phyloP scores from a whole-genome alignment of 1,140 invertebrate genomes.

The Orius laevigatus region DNA sequence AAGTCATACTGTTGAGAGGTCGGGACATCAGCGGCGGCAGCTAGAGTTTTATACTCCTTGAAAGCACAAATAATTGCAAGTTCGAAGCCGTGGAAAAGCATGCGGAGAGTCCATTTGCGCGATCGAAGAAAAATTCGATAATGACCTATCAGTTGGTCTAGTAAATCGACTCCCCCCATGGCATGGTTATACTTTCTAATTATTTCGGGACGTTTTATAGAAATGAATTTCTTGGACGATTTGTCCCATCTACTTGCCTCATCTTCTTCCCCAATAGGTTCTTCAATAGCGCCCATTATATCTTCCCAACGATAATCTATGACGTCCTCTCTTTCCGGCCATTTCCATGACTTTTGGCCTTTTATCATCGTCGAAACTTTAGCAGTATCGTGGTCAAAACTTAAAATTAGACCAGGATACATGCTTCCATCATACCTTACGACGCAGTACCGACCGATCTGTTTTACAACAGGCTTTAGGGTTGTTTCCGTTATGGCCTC shows the following conservation, averaged over 20 bases:
- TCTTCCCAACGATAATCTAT: conserved; percentile 7
- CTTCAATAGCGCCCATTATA: background rate
- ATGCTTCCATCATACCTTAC: conserved; percentile 11
- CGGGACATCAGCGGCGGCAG: background rate
- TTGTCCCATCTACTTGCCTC: conserved; percentile 25
- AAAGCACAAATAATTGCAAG: background rate
- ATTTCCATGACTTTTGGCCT: conserved; percentile 13
- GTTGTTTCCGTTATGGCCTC: conserved; percentile 17
- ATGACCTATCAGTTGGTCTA: background rate
- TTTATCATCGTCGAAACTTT: conserved; percentile 8
- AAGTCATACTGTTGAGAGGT: background rate
- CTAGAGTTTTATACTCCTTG: background rate
- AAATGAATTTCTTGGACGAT: background rate
- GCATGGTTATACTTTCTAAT: conserved; percentile 24
- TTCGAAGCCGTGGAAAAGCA: background rate
- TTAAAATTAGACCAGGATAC: conserved; percentile 9
- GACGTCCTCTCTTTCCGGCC: conserved; percentile 10
- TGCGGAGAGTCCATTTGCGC: background rate
- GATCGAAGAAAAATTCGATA: background rate
- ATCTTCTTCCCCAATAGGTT: conserved; percentile 24
- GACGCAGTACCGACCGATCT: background rate
- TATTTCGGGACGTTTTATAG: conserved; percentile 18
- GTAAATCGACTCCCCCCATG: conserved; percentile 27
- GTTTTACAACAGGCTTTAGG: background rate
- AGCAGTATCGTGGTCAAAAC: conserved; percentile 6